Evolutionary conservation across 2,888 invertebrate genomes (phyloP).

Genomic region (Cheilosia scutellata): DNA sequence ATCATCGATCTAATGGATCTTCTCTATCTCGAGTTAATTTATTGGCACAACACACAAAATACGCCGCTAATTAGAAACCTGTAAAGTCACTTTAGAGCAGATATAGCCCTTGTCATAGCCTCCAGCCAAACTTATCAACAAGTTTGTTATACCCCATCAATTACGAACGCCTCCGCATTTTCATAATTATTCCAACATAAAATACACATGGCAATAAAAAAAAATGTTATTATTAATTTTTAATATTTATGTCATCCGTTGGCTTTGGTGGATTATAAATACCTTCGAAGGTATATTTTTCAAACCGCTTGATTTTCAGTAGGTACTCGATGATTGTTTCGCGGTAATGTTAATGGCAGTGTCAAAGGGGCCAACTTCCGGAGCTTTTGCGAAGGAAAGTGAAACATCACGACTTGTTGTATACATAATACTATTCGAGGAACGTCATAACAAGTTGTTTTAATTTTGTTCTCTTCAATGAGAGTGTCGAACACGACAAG

Average conservation of each 20-base stretch:
- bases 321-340: background rate
- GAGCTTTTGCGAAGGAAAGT: too few species aligned
- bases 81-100: conserved; percentile 20
- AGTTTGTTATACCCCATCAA: conserved; percentile 14
- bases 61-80: conserved; percentile 22
- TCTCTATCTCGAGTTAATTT: background rate
- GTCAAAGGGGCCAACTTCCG: too few species aligned
- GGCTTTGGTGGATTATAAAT: too few species aligned
- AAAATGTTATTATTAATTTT: background rate
- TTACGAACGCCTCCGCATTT: conserved; percentile 24
- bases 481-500: too few species aligned
- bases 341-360: background rate
- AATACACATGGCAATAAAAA: background rate
- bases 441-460: too few species aligned
- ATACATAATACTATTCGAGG: too few species aligned
- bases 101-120: conserved; percentile 4
- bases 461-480: too few species aligned
- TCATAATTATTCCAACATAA: conserved; percentile 6
- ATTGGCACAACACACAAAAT: background rate
- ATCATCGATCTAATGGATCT: conserved; percentile 10
- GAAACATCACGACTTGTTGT: too few species aligned
- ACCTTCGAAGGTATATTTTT: too few species aligned
- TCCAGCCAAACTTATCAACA: background rate
- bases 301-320: too few species aligned
- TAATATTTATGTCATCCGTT: conserved; percentile 9